Evolutionary conservation across 2,113 vertebrate genomes (phyloP), one percentile per base, ranked within the genome.

Genomic region (Eolophus roseicapilla): DNA sequence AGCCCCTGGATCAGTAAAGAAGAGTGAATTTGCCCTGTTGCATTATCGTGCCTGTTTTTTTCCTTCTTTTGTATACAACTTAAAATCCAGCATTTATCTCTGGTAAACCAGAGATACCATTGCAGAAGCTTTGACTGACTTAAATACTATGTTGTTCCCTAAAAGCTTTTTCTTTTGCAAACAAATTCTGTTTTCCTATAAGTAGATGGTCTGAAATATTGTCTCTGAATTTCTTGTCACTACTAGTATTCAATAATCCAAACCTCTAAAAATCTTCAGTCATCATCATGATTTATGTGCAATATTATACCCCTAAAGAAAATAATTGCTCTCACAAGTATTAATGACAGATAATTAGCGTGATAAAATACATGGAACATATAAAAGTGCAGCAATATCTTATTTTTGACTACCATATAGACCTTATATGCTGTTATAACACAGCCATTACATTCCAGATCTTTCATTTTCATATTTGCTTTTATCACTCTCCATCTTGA

Each of bases 341-440:
- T 86, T 95, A 91, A 87, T 79, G 83, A 85, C 57, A 85, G 57
- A 85, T 91, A 86, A 90, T 92, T 93, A 87, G 84, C 78, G 50
- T 93, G 83, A 91, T 81, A 92, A 87, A 92, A 92, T 89, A 68
- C 70, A 57, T 9, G 20, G 31, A 53, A 4, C 70, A 80, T 74
- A 84, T 89, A 82, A 80, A 93, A 76, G 5, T 47, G 20, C 46
- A 85, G 63, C 63, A 77, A 63, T 85, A 85, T 91, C 83, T 89
- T 93, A 91, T 91, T 87, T 95, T 89, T 91, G 28, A 89, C 81
- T 95, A 59, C 7, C 57, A 29, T 75, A 52, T 67, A 82, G 69
- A 84, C 63, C 39, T 79, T 90, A 71, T 59, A 35, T 82, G 37
- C 35, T 55, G 37, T 46, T 84, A 23, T 70, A 83, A 74, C n/a